phyloP scores from a whole-genome alignment of 2,888 invertebrate genomes.

The Volucella inflata region DNA sequence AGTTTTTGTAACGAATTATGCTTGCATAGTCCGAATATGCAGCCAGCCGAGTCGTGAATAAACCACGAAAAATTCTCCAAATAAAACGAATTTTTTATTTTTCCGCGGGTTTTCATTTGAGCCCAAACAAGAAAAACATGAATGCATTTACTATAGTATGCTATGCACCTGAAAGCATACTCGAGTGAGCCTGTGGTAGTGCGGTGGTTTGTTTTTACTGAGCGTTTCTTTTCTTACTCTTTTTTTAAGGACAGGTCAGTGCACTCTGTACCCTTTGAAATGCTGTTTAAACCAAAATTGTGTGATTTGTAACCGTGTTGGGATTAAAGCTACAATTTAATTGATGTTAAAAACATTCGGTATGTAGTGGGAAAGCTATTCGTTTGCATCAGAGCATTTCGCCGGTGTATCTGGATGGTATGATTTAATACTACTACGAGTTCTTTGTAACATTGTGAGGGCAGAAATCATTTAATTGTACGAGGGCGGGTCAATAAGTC shows the following conservation, averaged over 20 bases:
- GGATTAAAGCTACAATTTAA: no score
- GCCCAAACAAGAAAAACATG: conserved; percentile 21
- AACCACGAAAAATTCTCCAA: conserved; percentile 48
- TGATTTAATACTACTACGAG: no score
- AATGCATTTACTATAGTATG: conserved; percentile 16
- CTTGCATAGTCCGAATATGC: conserved; percentile 17
- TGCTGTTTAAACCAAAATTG: conserved; percentile 10
- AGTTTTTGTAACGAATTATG: conserved; percentile 49
- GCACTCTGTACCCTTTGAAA: conserved; percentile 1
- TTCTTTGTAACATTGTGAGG: no score
- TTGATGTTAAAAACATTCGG: no score
- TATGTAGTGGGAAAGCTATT: no score
- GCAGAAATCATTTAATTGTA: no score
- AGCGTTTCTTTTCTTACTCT: background rate
- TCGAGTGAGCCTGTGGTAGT: conserved; percentile 6
- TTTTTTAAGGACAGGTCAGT: conserved; percentile 20
- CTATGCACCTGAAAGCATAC: conserved; percentile 15
- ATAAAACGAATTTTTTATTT: conserved; percentile 57
- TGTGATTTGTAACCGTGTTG: background rate
- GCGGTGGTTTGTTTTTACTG: conserved; percentile 19
- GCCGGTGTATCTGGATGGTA: no score
- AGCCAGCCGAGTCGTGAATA: conserved; percentile 46
- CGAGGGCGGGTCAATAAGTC: no score
- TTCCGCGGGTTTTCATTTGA: conserved; percentile 24
- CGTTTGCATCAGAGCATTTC: no score